These are phyloP conservation scores for Microctonus brassicae DNA, from an alignment of 2,888 invertebrate genomes.

Conservation along the genomic window DNA sequence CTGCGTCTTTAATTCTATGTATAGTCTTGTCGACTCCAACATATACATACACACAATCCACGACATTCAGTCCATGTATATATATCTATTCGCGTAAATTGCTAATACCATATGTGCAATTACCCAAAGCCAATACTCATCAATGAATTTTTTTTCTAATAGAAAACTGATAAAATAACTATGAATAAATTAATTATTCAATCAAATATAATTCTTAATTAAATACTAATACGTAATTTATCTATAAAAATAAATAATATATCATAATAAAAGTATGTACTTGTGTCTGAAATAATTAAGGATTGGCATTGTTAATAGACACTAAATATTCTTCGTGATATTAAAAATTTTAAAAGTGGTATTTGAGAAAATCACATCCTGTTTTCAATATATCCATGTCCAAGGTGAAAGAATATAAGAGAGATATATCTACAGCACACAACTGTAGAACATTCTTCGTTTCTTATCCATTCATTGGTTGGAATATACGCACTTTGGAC, in stretches of 20 bases:
- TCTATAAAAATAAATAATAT: no score
- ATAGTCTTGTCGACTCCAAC: constrained; percentile 51
- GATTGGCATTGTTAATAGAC: no score
- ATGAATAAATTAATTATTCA: not conserved
- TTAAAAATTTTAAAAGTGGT: not conserved
- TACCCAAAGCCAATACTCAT: constrained; percentile 42
- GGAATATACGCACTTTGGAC: not conserved
- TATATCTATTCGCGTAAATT: constrained; percentile 62
- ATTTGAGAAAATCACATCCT: not conserved
- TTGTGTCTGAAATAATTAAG: no score
- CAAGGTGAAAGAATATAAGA: no score
- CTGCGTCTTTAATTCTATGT: constrained; percentile 41
- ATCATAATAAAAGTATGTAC: no score
- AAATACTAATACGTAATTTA: no score
- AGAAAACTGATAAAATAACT: not conserved
- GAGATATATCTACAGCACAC: no score
- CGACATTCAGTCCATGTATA: constrained; percentile 55
- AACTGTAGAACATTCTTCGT: not conserved
- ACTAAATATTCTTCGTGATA: no score
- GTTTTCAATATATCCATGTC: not conserved
- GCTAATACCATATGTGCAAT: constrained; percentile 53
- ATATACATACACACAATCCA: constrained; percentile 50
- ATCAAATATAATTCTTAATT: not conserved
- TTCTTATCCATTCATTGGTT: not conserved
- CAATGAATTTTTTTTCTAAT: constrained; percentile 40